Evolutionary conservation across 2,113 vertebrate genomes (phyloP), one percentile per base, ranked within the genome.

Genomic region (Percopsis transmontana): DNA sequence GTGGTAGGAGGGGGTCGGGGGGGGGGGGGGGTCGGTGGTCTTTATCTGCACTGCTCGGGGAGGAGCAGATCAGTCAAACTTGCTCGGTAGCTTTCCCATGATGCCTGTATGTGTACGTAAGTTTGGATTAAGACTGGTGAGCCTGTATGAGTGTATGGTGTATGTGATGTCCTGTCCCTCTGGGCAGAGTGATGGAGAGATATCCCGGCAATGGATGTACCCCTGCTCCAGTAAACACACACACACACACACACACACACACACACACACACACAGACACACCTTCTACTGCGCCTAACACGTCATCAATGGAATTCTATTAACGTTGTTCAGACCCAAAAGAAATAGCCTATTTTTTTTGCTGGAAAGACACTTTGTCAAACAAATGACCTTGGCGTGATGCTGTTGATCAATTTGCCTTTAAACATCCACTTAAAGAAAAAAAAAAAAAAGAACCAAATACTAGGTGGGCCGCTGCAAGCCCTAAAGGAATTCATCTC

Each of bases 401-500:
- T 47, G 38, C 58, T 78, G 79, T 88, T 88, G 83, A 88, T 89
- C 62, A 72, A 84, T 85, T 81, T 83, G 72, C 68, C 72, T 82
- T 87, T 87, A 86, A 85, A 90, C 75, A 86, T 85, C 58, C 83
- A 82, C 81, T 86, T 86, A 55, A 70, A 68, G 27, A 41, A 68
- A 75, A 77, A 77, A 77, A 62, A 67, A 20, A 57, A 50, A 21
- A 9, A 27, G 4, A 16, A 18, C 2, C 5, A 53, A 24, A 23
- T 2, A 70, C 59, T 62, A 62, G 58, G 24, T 60, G 16, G 51
- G 74, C 75, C 72, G 77, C 62, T 57, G 85, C 74, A 82, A 81
- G 84, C 61, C 74, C 66, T 87, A 79, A 88, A 77, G 73, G 64
- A 80, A 90, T 90, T 71, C 70, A 88, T 90, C 88, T 88, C 70